These are phyloP conservation scores for Galemys pyrenaicus DNA, from an alignment of 2,113 vertebrate species.

Conservation along the genomic window DNA sequence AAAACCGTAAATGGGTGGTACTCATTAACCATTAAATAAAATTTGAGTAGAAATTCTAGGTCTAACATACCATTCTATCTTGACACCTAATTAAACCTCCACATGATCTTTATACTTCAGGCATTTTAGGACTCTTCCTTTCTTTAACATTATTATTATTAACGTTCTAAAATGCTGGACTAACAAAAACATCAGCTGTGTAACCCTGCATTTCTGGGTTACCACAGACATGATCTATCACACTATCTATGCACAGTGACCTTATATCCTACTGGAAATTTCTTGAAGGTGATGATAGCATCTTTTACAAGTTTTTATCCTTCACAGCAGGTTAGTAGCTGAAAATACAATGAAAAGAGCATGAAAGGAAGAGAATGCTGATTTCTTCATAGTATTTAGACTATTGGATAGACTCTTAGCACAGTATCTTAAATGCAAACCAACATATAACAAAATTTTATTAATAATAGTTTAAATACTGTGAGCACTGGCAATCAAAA, in stretches of 20 bases:
- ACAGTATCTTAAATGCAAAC: not conserved
- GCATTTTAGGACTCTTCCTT: not conserved
- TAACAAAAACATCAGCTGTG: not conserved
- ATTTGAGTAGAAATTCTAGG: not conserved
- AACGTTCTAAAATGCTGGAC: not conserved
- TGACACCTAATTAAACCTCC: not conserved
- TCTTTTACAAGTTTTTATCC: not conserved
- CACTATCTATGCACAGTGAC: not conserved
- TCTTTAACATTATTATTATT: not conserved
- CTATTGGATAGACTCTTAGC: not conserved
- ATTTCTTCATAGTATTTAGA: not conserved
- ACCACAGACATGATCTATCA: not conserved
- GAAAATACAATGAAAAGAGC: not conserved
- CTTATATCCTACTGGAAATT: not conserved
- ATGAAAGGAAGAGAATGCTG: not conserved
- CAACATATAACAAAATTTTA: not conserved
- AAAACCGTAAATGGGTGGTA: not conserved
- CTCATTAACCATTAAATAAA: not conserved
- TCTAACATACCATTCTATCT: not conserved
- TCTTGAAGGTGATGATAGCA: not conserved
- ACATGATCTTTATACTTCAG: not conserved
- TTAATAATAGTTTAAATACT: not conserved
- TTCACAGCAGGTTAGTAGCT: not conserved
- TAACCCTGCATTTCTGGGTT: not conserved
- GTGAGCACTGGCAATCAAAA: not conserved